These are phyloP conservation scores for Indicator maculatus DNA, from an alignment of 2,113 vertebrate species.

Conservation along the genomic window DNA sequence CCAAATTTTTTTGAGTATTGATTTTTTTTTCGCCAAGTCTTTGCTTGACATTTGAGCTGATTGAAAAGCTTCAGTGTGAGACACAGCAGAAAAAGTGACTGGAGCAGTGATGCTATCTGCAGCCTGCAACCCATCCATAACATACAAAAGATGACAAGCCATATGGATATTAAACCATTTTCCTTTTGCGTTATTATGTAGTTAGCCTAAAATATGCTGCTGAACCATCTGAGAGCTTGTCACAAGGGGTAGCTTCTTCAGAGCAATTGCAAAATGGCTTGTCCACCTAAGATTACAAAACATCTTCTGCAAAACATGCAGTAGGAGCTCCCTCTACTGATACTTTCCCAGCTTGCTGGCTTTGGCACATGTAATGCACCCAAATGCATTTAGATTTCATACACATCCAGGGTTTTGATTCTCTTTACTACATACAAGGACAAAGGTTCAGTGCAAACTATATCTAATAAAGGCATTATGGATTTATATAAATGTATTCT, in stretches of 20 bases:
- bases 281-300: background rate
- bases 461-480: background rate
- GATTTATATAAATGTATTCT: background rate
- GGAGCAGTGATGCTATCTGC: background rate
- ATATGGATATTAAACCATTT: background rate
- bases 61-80: background rate
- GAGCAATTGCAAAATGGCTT: background rate
- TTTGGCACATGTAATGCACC: background rate
- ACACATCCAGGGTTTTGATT: background rate
- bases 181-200: background rate
- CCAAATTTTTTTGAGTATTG: constrained; percentile 35
- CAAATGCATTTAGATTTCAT: background rate
- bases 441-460: background rate
- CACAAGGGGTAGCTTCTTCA: background rate
- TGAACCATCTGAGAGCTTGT: background rate
- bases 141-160: background rate
- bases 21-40: constrained; percentile 60
- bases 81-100: background rate
- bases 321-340: constrained; percentile 67
- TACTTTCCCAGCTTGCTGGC: background rate
- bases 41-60: constrained; percentile 46
- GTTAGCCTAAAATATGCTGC: background rate
- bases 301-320: background rate
- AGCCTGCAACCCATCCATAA: background rate
- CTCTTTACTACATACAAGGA: background rate